Conservation (phyloP, 1,140 invertebrate genomes). For the Cecropterus lyciades region DNA sequence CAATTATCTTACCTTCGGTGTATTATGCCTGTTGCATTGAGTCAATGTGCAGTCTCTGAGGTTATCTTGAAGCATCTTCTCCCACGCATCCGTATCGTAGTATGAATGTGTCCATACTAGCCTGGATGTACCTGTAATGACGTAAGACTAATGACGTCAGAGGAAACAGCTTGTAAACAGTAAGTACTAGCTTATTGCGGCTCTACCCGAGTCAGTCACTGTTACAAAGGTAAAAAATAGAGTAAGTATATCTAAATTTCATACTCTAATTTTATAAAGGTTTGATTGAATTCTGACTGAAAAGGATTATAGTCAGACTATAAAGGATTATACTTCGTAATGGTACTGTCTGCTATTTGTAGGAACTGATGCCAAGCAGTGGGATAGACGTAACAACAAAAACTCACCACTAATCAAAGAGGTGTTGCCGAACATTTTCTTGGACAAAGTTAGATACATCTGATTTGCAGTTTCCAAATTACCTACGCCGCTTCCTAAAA, state of each 20-base stretch:
- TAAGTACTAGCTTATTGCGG: too few species aligned
- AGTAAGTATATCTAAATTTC: too few species aligned
- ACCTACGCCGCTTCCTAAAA: constrained; percentile 63
- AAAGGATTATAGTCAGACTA: too few species aligned
- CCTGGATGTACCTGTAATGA: constrained; percentile 89
- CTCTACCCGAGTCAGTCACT: too few species aligned
- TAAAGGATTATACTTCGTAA: too few species aligned
- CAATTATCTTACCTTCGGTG: constrained; percentile 59
- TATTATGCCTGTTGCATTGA: constrained; percentile 76
- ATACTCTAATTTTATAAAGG: too few species aligned
- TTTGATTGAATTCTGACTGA: too few species aligned
- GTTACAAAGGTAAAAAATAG: too few species aligned
- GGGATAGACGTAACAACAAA: background rate
- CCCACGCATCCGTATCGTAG: constrained; percentile 95
- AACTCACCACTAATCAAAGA: constrained; percentile 79
- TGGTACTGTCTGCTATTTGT: too few species aligned
- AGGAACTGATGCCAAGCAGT: too few species aligned
- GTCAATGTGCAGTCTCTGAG: constrained; percentile 89
- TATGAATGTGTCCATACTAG: constrained; percentile 95
- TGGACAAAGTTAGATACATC: constrained; percentile 72
- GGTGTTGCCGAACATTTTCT: constrained; percentile 77
- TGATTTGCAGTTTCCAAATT: constrained; percentile 67
- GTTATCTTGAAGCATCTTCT: constrained; percentile 90
- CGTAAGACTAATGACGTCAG: too few species aligned
- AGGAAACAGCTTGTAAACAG: too few species aligned